These are phyloP conservation scores for Stegodyphus dumicola DNA, from an alignment of 1,140 invertebrate species.

Conservation along the genomic window DNA sequence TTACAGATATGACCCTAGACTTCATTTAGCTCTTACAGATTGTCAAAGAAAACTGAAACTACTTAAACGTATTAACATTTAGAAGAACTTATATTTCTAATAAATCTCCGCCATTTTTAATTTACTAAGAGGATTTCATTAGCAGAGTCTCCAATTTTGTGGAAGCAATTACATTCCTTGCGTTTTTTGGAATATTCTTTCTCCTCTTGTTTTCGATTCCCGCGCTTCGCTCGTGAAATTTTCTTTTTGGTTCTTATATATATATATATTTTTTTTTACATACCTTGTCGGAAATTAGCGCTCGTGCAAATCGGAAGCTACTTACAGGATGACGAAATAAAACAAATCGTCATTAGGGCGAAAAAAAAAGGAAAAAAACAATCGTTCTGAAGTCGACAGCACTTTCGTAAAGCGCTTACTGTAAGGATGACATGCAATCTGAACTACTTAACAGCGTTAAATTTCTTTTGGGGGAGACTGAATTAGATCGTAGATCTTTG, in stretches of 20 bases:
- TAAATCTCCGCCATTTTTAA: constrained; percentile 45
- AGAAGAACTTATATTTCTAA: constrained; percentile 32
- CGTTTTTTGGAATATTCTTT: constrained; percentile 6
- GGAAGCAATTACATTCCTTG: constrained; percentile 42
- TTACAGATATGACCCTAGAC: not conserved
- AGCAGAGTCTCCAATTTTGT: constrained; percentile 31
- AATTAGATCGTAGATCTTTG: not conserved
- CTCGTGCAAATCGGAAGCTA: constrained; percentile 15
- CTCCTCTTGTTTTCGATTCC: not conserved
- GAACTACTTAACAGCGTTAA: constrained; percentile 36
- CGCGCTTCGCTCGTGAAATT: not conserved
- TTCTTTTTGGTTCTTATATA: too few species aligned
- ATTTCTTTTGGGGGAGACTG: constrained; percentile 3
- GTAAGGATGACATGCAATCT: constrained; percentile 33
- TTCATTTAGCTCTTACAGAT: not conserved
- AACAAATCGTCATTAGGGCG: constrained; percentile 42
- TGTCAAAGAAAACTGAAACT: constrained; percentile 16
- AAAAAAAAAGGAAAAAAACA: constrained; percentile 15
- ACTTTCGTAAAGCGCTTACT: constrained; percentile 34
- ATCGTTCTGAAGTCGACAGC: not conserved
- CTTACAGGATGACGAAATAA: constrained; percentile 17
- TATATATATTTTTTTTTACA: not conserved
- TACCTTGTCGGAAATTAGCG: constrained; percentile 28
- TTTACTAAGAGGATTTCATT: constrained; percentile 43
- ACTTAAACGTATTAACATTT: constrained; percentile 31